Percentiles rank a stretch among this genome's conserved stretches.
These are phyloP conservation scores for Enteromius unitaeniatus DNA, from an alignment of 2,797 vertebrate species.

Conservation along the genomic window DNA sequence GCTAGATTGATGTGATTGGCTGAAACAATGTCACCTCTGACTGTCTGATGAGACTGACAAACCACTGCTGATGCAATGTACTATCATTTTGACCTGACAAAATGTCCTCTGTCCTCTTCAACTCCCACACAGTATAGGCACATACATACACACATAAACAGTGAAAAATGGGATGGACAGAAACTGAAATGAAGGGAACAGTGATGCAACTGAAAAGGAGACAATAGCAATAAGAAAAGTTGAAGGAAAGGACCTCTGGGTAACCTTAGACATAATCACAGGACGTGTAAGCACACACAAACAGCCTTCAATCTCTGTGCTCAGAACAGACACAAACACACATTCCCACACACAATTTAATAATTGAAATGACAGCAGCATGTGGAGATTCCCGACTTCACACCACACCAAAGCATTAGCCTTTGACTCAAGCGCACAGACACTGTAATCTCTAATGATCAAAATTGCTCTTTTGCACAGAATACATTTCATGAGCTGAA, in stretches of 20 bases:
- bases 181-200: constrained; percentile 37
- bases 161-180: not conserved
- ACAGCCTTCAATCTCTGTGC: constrained; percentile 21
- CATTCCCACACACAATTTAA: constrained; percentile 10
- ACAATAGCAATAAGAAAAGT: not conserved
- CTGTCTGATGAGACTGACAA: constrained; percentile 15
- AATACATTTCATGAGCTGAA: not conserved
- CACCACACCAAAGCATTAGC: constrained; percentile 39
- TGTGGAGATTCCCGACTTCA: constrained; percentile 51
- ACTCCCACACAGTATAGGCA: constrained; percentile 65
- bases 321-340: constrained; percentile 26
- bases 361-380: constrained; percentile 40
- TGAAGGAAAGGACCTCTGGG: constrained; percentile 39
- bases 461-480: not conserved
- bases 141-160: constrained; percentile 1
- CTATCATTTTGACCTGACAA: constrained; percentile 43
- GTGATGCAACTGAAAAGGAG: not conserved
- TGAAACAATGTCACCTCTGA: constrained; percentile 20
- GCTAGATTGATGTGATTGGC: constrained; percentile 25
- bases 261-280: constrained; percentile 47
- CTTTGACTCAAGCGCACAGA: constrained; percentile 3
- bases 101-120: constrained; percentile 61
- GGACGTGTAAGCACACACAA: not conserved
- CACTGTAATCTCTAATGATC: not conserved
- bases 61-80: constrained; percentile 18